Evolutionary conservation across 2,888 invertebrate species (phyloP), one percentile per base, ranked within the genome.

Genomic region (Phasia obesa): DNA sequence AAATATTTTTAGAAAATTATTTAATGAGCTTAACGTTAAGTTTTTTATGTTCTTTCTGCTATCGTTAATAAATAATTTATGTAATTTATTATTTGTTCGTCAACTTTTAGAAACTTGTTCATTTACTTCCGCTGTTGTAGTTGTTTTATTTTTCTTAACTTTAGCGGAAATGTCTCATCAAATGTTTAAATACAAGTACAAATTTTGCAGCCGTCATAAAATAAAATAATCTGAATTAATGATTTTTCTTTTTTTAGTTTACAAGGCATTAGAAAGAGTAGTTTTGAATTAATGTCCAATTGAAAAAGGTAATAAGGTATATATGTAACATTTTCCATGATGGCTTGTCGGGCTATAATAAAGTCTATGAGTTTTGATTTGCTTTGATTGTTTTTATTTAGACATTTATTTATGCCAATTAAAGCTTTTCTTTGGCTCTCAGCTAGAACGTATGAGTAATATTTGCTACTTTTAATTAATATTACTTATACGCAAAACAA

Each of bases 81-180:
- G 47, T 21, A 51, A n/a, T n/a, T n/a, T n/a, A n/a, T n/a, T n/a
- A n/a, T n/a, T 69, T 25, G 31, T 64, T 53, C 53, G 44, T 35
- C 31, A 65, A 74, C 75, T 65, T 70, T 70, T 21, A 70, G 13
- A 77, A 77, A 77, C 85, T 86, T 87, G 85, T 87, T 87, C 87
- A 88, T 86, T 86, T 85, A 85, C 86, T 88, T 88, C 88, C 87
- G 88, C 84, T 81, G 84, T 57, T 35, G 17, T 19, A 25, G 19
- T 25, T 57, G 25, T 47, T 35, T 23, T 23, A 74, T 31, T 55
- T 75, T 65, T 51, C 42, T 19, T 27, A 21, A 19, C 19, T 51
- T 42, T 84, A 86, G 59, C 88, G 88, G 88, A 88, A 88, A 88
- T 88, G 85, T 80, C 74, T 74, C 49, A 69, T 80, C 69, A 80